These are phyloP conservation scores for Prenolepis imparis DNA, from an alignment of 2,888 invertebrate genomes.

Conservation along the genomic window DNA sequence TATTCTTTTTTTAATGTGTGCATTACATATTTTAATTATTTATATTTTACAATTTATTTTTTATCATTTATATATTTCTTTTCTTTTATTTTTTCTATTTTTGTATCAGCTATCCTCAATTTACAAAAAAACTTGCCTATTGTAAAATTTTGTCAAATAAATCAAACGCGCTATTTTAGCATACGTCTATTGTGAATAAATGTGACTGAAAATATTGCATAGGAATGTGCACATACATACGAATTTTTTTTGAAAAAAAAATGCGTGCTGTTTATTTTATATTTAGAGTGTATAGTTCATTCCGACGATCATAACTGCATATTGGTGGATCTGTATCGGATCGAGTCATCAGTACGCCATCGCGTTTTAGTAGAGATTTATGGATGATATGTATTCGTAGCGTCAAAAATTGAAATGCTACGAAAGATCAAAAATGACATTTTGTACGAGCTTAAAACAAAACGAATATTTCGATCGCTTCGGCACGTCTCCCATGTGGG, in stretches of 20 bases:
- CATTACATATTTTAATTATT: background rate
- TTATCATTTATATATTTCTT: background rate
- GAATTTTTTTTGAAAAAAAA: constrained; percentile 8
- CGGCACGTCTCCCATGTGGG: background rate
- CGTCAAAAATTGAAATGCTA: constrained; percentile 38
- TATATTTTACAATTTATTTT: background rate
- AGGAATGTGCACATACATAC: background rate
- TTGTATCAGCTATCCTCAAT: background rate
- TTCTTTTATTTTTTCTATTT: background rate
- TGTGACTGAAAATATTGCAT: constrained; percentile 23
- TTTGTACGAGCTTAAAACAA: constrained; percentile 63
- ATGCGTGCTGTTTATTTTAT: constrained; percentile 24
- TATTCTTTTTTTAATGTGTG: background rate
- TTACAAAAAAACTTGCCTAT: background rate
- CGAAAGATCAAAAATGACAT: constrained; percentile 63
- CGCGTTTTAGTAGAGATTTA: constrained; percentile 64
- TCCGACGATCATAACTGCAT: constrained; percentile 38
- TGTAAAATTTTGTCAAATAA: background rate
- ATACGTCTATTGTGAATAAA: constrained; percentile 7
- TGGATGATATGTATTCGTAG: constrained; percentile 24
- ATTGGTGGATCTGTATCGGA: constrained; percentile 46
- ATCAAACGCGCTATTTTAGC: background rate
- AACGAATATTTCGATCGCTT: constrained; percentile 69
- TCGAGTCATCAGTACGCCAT: constrained; percentile 24
- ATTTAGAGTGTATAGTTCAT: constrained; percentile 49